A percentile compares a stretch with the other conserved stretches of the same genome.
phyloP scores from a whole-genome alignment of 2,113 vertebrate genomes.

The Entosphenus tridentatus region DNA sequence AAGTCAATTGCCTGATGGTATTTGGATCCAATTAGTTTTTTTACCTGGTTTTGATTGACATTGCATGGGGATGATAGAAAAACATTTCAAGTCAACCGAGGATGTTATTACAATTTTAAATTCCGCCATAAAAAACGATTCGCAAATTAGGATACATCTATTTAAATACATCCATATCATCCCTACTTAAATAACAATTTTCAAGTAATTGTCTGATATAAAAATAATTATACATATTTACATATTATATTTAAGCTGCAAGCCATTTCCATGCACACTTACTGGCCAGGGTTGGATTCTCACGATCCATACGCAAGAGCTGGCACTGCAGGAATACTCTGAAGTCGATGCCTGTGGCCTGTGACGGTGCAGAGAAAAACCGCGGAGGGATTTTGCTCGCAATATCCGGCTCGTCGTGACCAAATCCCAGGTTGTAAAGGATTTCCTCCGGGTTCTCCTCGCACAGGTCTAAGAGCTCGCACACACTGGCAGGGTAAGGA shows the following conservation, averaged over 20 bases:
- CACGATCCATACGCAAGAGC: slow-evolving; percentile 78
- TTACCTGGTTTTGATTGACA: too few species aligned
- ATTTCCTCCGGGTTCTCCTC: slow-evolving; percentile 92
- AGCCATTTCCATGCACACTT: not conserved
- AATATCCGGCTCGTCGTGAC: slow-evolving; percentile 75
- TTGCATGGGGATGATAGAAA: too few species aligned
- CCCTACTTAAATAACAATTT: not conserved
- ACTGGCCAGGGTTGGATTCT: slow-evolving; percentile 44
- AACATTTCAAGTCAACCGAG: too few species aligned
- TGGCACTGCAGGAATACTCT: slow-evolving; percentile 89
- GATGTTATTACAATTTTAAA: too few species aligned
- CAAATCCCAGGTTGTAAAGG: slow-evolving; percentile 87
- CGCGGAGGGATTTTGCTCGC: slow-evolving; percentile 67
- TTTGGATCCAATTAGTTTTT: too few species aligned
- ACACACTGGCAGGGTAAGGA: too few species aligned
- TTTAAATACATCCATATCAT: not conserved
- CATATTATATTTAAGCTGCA: not conserved
- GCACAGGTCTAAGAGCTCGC: slow-evolving; percentile 42
- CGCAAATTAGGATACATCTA: not conserved
- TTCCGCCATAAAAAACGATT: too few species aligned
- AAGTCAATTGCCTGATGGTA: too few species aligned
- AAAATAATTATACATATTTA: not conserved
- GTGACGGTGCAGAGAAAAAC: slow-evolving; percentile 57
- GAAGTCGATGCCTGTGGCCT: slow-evolving; percentile 82
- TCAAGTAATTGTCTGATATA: not conserved